Percentiles rank a stretch among this genome's conserved stretches.
phyloP scores from a whole-genome alignment of 2,888 invertebrate genomes.

The Leucoma salicis region DNA sequence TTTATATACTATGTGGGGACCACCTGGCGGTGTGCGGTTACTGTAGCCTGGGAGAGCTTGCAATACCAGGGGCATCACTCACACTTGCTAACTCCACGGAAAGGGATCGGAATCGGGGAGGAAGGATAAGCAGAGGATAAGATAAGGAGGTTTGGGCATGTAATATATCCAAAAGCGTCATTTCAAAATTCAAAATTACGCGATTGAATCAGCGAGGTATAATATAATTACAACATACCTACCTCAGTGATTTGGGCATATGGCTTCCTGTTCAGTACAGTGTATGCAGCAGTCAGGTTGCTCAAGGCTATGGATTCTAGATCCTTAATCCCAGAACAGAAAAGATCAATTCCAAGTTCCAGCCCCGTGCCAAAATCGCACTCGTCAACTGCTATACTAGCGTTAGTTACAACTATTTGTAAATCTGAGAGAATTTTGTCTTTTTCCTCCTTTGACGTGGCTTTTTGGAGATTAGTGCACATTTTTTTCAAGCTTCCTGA shows the following conservation, averaged over 20 bases:
- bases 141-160: no score
- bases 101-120: no score
- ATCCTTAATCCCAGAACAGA: slow-evolving; percentile 87
- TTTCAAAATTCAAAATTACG: no score
- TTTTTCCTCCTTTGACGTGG: slow-evolving; percentile 81
- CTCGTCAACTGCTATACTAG: slow-evolving; percentile 96
- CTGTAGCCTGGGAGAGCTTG: no score
- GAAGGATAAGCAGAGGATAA: no score
- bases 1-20: no score
- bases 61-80: no score
- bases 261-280: slow-evolving; percentile 86
- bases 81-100: no score
- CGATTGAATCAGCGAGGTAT: no score
- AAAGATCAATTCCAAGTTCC: slow-evolving; percentile 93
- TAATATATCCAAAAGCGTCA: no score
- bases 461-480: slow-evolving; percentile 84
- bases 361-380: slow-evolving; percentile 96
- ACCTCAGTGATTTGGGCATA: slow-evolving; percentile 88
- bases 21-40: no score
- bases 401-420: slow-evolving; percentile 90
- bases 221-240: no score
- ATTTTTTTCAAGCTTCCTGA: slow-evolving; percentile 86
- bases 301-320: slow-evolving; percentile 85
- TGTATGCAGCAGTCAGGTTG: slow-evolving; percentile 88
- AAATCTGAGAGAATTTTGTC: slow-evolving; percentile 85